Conservation (phyloP, 2,797 vertebrate species). For the Perodicticus potto region DNA sequence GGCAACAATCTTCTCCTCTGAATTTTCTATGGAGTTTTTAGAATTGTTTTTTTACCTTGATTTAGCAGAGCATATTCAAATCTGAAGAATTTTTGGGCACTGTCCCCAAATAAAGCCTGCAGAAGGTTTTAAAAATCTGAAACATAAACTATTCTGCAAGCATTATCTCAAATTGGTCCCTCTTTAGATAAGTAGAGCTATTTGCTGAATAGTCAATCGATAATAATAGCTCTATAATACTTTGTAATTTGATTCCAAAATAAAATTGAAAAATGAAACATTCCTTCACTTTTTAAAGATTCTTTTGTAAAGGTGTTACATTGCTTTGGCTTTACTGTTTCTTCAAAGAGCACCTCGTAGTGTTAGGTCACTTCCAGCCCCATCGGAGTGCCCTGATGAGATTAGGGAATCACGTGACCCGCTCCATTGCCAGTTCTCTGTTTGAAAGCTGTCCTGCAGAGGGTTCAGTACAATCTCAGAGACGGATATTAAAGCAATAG, state of each 20-base stretch:
- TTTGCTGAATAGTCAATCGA: constrained; percentile 33
- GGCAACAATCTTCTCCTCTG: not conserved
- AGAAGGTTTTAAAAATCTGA: constrained; percentile 41
- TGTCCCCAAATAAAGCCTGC: not conserved
- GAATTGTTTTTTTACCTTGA: constrained; percentile 34
- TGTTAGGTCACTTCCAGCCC: not conserved
- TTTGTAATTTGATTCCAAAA: constrained; percentile 54
- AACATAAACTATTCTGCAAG: not conserved
- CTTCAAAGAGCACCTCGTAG: not conserved
- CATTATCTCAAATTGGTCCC: not conserved
- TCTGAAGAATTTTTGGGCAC: constrained; percentile 17
- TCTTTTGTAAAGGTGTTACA: not conserved
- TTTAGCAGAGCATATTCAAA: constrained; percentile 28
- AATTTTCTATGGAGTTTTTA: not conserved
- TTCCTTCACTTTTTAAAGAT: not conserved
- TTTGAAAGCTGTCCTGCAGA: not conserved
- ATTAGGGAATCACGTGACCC: not conserved
- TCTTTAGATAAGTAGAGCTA: constrained; percentile 26
- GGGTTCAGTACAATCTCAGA: not conserved
- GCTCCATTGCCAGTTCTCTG: not conserved
- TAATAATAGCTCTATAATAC: constrained; percentile 11
- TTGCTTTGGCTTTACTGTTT: not conserved
- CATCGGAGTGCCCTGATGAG: not conserved
- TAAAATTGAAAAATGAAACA: not conserved
- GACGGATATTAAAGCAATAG: not conserved